Percentiles rank a stretch among this genome's conserved stretches.
Evolutionary conservation across 2,113 vertebrate genomes (phyloP).

Genomic region (Potamarius usumacintae): DNA sequence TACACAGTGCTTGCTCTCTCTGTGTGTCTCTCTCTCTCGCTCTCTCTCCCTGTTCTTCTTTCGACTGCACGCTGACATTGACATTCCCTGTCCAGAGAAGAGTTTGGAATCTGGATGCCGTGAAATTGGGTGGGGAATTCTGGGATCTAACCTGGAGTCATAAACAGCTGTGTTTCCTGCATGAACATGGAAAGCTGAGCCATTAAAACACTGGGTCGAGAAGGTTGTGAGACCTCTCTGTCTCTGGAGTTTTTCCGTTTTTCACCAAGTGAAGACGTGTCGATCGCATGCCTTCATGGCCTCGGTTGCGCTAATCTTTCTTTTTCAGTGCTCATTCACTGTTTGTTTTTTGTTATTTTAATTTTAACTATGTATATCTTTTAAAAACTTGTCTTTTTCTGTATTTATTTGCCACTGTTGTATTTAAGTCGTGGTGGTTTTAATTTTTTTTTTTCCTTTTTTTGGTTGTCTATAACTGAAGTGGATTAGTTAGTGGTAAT

Average conservation of each 20-base stretch:
- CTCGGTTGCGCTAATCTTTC: conserved; percentile 29
- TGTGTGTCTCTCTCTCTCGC: conserved; percentile 33
- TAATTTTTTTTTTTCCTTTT: neutral
- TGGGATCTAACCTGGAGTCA: conserved; percentile 47
- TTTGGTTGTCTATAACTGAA: conserved; percentile 11
- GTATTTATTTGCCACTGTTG: conserved; percentile 55
- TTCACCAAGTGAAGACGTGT: conserved; percentile 23
- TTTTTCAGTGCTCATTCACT: conserved; percentile 27
- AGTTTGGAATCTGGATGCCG: conserved; percentile 15
- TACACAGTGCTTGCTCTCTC: neutral
- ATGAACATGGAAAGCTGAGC: conserved; percentile 53
- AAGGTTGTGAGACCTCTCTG: neutral
- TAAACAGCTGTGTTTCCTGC: conserved; percentile 57
- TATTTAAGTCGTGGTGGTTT: conserved; percentile 52
- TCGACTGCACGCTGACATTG: neutral
- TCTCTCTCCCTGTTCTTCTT: conserved; percentile 15
- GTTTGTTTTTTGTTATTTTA: conserved; percentile 39
- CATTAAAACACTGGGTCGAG: conserved; percentile 47
- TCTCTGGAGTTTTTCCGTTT: conserved; percentile 5
- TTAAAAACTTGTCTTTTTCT: conserved; percentile 4
- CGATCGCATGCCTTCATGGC: conserved; percentile 66
- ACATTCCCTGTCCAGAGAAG: conserved; percentile 13
- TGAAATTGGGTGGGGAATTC: conserved; percentile 39
- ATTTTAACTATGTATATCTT: conserved; percentile 9
- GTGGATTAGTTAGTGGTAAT: conserved; percentile 42